Evolutionary conservation across 2,888 invertebrate genomes (phyloP).

Genomic region (Epirrhoe alternata): DNA sequence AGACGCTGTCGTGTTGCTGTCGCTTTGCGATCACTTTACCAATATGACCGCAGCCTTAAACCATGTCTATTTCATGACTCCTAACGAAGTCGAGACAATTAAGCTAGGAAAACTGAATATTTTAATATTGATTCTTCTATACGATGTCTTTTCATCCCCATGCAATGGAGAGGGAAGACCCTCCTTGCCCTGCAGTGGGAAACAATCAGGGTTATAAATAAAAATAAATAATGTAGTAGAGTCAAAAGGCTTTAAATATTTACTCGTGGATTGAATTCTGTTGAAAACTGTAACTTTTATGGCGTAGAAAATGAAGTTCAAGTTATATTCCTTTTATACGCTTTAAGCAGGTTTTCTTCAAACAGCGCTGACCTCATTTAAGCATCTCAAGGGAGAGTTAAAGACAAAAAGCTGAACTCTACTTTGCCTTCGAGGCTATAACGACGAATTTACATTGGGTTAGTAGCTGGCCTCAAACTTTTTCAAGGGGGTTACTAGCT

Average conservation of each 20-base stretch:
- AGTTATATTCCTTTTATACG: background rate
- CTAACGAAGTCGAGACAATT: slow-evolving; percentile 1
- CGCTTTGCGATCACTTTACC: background rate
- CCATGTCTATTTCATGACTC: background rate
- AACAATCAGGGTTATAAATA: too few relatives aligned
- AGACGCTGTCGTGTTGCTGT: too few relatives aligned
- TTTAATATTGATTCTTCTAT: background rate
- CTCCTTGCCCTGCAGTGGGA: background rate
- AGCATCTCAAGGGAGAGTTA: background rate
- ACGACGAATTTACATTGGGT: background rate
- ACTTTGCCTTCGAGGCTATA: background rate
- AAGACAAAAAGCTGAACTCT: background rate
- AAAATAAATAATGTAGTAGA: background rate
- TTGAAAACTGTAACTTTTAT: background rate
- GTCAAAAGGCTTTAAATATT: background rate
- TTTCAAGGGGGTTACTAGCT: too few relatives aligned
- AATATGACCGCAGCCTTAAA: background rate
- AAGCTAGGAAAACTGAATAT: background rate
- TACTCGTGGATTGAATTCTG: background rate
- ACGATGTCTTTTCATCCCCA: background rate
- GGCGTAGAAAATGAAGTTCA: background rate
- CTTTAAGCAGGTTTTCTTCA: background rate
- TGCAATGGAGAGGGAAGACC: background rate
- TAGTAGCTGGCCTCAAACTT: background rate
- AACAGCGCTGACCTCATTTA: background rate